These are phyloP conservation scores for Lepidotrigona ventralis DNA, from an alignment of 1,140 invertebrate species.

Conservation along the genomic window DNA sequence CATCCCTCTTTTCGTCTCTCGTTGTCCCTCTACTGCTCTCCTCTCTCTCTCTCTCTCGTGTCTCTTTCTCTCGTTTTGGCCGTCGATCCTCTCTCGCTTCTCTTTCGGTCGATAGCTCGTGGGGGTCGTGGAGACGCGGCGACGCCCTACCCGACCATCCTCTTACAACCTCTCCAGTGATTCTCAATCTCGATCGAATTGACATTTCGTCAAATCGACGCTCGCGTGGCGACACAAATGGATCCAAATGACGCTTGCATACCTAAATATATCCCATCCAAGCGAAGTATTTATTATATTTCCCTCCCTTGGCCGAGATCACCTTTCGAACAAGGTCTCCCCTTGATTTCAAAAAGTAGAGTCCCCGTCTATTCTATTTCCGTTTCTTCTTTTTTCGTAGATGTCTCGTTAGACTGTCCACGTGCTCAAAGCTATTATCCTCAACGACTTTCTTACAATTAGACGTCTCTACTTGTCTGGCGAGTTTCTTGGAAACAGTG, in stretches of 20 bases:
- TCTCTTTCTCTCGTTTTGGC: constrained; percentile 16
- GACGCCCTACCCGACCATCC: constrained; percentile 77
- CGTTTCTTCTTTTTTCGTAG: neutral
- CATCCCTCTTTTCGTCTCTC: neutral
- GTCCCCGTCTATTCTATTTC: no score
- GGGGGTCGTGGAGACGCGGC: constrained; percentile 78
- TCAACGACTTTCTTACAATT: neutral
- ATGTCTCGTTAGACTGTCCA: neutral
- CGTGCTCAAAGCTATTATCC: neutral
- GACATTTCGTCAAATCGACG: neutral
- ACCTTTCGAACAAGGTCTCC: neutral
- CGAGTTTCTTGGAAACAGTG: neutral
- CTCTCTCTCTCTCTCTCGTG: neutral
- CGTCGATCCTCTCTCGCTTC: constrained; percentile 57
- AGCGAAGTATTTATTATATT: neutral
- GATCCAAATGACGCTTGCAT: no score
- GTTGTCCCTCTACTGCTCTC: constrained; percentile 5
- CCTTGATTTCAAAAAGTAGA: neutral
- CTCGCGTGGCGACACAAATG: neutral
- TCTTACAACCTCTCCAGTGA: constrained; percentile 70
- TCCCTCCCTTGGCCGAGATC: neutral
- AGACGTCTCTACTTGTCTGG: neutral
- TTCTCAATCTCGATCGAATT: constrained; percentile 70
- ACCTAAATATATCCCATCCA: neutral
- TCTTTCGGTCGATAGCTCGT: constrained; percentile 78